phyloP scores from a whole-genome alignment of 2,113 vertebrate genomes.

The Ceyx melanurus region DNA sequence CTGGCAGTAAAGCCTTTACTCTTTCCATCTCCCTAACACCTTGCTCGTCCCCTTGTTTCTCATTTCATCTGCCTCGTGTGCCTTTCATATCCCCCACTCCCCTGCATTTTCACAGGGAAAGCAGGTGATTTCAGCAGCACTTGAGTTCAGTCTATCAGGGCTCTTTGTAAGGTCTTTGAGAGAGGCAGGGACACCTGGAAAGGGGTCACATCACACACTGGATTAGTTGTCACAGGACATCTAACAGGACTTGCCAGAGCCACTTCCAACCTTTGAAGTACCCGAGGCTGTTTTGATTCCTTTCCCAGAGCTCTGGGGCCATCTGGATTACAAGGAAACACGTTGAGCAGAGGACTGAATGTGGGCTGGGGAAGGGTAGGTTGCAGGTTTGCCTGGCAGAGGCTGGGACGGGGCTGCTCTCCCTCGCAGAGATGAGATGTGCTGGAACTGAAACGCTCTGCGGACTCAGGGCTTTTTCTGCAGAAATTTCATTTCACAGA shows the following conservation, averaged over 20 bases:
- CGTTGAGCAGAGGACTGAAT: not conserved
- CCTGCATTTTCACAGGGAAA: constrained; percentile 37
- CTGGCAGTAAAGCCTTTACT: constrained; percentile 16
- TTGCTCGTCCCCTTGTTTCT: constrained; percentile 1
- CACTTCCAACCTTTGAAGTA: constrained; percentile 39
- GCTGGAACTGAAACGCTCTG: not conserved
- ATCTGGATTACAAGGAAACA: constrained; percentile 3
- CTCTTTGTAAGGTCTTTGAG: constrained; percentile 51
- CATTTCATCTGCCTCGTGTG: not conserved
- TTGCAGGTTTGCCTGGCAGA: not conserved
- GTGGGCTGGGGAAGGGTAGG: constrained; percentile 3
- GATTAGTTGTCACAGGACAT: constrained; percentile 1
- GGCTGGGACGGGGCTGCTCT: constrained; percentile 17
- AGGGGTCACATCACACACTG: constrained; percentile 18
- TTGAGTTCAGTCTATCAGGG: constrained; percentile 49
- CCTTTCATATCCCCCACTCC: not conserved
- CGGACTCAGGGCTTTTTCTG: not conserved
- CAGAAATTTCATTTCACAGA: constrained; percentile 7
- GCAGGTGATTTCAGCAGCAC: constrained; percentile 14
- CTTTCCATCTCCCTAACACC: not conserved
- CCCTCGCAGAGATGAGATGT: not conserved
- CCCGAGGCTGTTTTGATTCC: constrained; percentile 34
- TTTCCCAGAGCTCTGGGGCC: constrained; percentile 26
- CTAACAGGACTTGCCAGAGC: not conserved
- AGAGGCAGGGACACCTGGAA: constrained; percentile 33